A percentile compares a stretch with the other conserved stretches of the same genome.
These are phyloP conservation scores for Dendrolimus kikuchii DNA, from an alignment of 1,140 invertebrate species.

Conservation along the genomic window DNA sequence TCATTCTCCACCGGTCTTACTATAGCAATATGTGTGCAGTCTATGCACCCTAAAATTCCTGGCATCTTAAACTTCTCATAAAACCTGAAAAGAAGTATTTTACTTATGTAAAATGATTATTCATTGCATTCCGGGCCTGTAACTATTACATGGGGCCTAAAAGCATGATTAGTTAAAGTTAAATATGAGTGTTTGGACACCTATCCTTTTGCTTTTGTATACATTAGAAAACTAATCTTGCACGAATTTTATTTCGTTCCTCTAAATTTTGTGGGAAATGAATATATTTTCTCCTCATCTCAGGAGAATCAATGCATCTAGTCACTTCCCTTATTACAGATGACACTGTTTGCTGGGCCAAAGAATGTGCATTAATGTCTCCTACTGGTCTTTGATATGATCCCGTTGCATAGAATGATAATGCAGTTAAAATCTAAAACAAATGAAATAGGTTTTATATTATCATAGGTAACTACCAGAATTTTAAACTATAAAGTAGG, in stretches of 20 bases:
- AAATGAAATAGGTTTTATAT: neutral
- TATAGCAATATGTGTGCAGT: constrained; percentile 16
- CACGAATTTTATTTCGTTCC: neutral
- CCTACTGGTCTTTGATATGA: constrained; percentile 11
- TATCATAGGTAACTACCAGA: too few relatives aligned
- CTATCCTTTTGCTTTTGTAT: too few relatives aligned
- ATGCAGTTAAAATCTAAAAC: constrained; percentile 9
- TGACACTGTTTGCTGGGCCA: constrained; percentile 12
- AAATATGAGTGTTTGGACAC: too few relatives aligned
- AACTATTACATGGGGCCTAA: too few relatives aligned
- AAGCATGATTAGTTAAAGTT: too few relatives aligned
- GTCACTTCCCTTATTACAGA: constrained; percentile 3
- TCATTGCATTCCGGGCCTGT: too few relatives aligned
- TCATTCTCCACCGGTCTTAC: too few relatives aligned
- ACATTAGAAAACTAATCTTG: too few relatives aligned
- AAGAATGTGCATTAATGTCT: constrained; percentile 8
- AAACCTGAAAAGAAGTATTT: constrained; percentile 8
- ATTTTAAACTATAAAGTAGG: too few relatives aligned
- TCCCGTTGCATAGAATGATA: constrained; percentile 12
- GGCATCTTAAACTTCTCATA: constrained; percentile 9
- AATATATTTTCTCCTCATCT: constrained; percentile 10
- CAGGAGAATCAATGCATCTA: neutral
- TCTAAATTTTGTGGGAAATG: constrained; percentile 3
- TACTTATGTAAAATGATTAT: too few relatives aligned
- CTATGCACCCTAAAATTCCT: constrained; percentile 17